phyloP scores from a whole-genome alignment of 2,113 vertebrate genomes.

The Sapayoa aenigma region DNA sequence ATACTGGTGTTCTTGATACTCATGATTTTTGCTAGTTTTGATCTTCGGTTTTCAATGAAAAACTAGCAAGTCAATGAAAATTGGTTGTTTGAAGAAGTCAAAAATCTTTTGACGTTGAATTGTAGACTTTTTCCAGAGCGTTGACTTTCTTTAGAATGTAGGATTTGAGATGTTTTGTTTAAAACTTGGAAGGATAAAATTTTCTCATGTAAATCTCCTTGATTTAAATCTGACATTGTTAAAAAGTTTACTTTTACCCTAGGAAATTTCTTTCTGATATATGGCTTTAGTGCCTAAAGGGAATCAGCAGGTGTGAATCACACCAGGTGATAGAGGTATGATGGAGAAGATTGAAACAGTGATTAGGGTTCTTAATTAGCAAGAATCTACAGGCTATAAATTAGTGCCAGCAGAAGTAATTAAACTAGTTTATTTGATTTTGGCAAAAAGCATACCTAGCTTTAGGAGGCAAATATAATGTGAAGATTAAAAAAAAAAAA shows the following conservation, averaged over 20 bases:
- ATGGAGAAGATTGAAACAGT: conserved; percentile 42
- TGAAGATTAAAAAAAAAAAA: not conserved
- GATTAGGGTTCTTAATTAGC: conserved; percentile 59
- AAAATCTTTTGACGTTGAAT: not conserved
- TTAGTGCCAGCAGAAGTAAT: conserved; percentile 35
- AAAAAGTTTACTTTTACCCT: conserved; percentile 26
- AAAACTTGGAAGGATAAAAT: not conserved
- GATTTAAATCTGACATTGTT: not conserved
- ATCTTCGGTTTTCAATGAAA: not conserved
- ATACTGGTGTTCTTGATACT: not conserved
- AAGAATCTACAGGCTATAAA: conserved; percentile 55
- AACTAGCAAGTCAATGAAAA: not conserved
- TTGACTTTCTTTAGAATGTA: not conserved
- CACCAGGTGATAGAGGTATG: conserved; percentile 35
- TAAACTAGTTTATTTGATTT: conserved; percentile 34
- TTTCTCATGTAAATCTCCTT: not conserved
- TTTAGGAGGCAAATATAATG: not conserved
- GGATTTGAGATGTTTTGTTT: not conserved
- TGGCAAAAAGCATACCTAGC: not conserved
- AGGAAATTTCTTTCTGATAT: conserved; percentile 38
- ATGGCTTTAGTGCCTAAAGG: conserved; percentile 1
- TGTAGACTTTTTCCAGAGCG: not conserved
- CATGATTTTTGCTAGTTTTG: not conserved
- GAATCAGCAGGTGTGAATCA: conserved; percentile 44
- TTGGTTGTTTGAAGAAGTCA: not conserved